These are phyloP conservation scores for Trochalopteron elliotii DNA, from an alignment of 2,113 vertebrate genomes.

Conservation along the genomic window DNA sequence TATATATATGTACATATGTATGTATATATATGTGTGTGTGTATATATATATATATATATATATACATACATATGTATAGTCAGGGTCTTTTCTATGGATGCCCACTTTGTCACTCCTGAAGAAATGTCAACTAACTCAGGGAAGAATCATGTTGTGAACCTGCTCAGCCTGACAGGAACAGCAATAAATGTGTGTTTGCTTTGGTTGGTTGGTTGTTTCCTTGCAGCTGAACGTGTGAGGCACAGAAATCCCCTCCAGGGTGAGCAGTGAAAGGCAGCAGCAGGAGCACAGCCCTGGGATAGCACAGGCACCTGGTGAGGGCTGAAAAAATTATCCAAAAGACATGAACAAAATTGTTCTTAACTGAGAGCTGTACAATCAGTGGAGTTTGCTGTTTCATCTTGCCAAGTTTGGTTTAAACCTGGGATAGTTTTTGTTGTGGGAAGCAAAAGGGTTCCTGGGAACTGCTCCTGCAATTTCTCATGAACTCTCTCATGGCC, in stretches of 20 bases:
- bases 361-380: not conserved
- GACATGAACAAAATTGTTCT: not conserved
- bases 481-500: not conserved
- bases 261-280: not conserved
- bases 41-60: not conserved
- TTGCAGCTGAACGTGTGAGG: not conserved
- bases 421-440: not conserved
- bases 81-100: not conserved
- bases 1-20: no score
- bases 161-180: not conserved
- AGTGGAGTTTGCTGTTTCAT: not conserved
- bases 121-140: not conserved
- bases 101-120: not conserved
- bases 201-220: not conserved
- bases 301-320: fast-evolving
- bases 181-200: not conserved
- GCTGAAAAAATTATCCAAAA: not conserved
- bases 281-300: not conserved
- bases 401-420: not conserved
- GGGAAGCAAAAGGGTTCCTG: not conserved
- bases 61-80: no score
- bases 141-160: not conserved
- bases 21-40: no score
- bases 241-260: not conserved
- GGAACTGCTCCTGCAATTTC: not conserved